phyloP scores from a whole-genome alignment of 2,113 vertebrate genomes.

The Furnarius figulus region DNA sequence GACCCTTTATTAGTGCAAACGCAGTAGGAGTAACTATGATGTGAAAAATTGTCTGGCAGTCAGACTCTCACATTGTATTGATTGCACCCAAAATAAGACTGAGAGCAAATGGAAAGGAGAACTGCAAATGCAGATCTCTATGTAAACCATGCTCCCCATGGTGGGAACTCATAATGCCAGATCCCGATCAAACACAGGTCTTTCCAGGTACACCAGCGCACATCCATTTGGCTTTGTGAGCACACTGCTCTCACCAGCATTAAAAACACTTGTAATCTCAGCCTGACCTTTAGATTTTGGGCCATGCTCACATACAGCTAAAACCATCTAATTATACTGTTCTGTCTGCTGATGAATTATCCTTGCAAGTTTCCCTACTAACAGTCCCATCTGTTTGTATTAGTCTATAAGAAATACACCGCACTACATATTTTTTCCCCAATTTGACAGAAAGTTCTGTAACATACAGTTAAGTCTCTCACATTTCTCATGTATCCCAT shows the following conservation, averaged over 20 bases:
- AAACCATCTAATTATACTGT: not conserved
- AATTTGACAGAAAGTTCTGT: not conserved
- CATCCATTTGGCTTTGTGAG: not conserved
- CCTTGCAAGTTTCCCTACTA: not conserved
- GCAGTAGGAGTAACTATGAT: not conserved
- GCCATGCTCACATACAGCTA: not conserved
- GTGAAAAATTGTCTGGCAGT: not conserved
- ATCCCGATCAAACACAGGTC: not conserved
- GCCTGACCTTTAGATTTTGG: not conserved
- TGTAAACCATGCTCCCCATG: not conserved
- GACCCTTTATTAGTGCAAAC: not conserved
- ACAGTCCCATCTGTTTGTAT: not conserved
- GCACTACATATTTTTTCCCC: fast-evolving
- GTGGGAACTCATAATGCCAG: not conserved
- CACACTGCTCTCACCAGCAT: not conserved
- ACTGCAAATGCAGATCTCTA: not conserved
- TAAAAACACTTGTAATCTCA: not conserved
- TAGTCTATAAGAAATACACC: not conserved
- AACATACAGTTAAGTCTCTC: not conserved
- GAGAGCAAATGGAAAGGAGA: not conserved
- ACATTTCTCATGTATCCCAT: not conserved
- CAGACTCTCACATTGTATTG: not conserved
- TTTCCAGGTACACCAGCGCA: not conserved
- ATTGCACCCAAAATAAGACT: not conserved
- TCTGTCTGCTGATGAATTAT: not conserved